A percentile compares a stretch with the other conserved stretches of the same genome.
These are phyloP conservation scores for Eretmocerus hayati DNA, from an alignment of 2,888 invertebrate genomes.

Conservation along the genomic window DNA sequence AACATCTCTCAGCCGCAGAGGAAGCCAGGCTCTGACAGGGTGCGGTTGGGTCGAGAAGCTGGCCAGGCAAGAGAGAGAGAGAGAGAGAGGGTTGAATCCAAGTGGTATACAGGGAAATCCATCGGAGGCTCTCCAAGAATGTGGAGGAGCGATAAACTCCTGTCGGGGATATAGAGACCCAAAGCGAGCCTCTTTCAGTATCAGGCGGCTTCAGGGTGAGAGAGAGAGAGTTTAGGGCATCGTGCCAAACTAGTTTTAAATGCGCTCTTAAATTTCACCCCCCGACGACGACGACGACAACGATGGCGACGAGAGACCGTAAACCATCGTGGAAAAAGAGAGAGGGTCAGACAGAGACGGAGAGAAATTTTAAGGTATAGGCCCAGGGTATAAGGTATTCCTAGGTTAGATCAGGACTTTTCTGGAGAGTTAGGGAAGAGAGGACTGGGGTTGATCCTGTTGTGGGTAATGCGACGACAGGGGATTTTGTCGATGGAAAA, in stretches of 20 bases:
- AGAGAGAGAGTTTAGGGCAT: constrained; percentile 46
- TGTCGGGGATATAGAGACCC: constrained; percentile 32
- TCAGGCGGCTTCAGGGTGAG: no score
- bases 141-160: constrained; percentile 44
- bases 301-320: constrained; percentile 37
- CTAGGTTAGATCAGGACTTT: no score
- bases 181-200: neutral
- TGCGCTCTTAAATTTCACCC: constrained; percentile 47
- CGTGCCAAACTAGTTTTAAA: constrained; percentile 48
- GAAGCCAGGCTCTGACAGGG: no score
- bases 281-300: no score
- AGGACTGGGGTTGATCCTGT: neutral
- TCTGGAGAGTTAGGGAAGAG: no score
- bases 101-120: constrained; percentile 37
- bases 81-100: neutral
- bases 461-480: constrained; percentile 4
- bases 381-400: no score
- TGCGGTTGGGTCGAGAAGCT: no score
- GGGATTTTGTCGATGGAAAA: constrained; percentile 1
- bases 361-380: neutral
- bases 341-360: neutral
- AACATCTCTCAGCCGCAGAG: no score
- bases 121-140: constrained; percentile 45
- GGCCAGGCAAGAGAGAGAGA: neutral
- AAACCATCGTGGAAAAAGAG: constrained; percentile 39